Percentiles rank a stretch among this genome's conserved stretches.
Conservation (phyloP, 2,797 vertebrate species). For the Anabacerthia variegaticeps region DNA sequence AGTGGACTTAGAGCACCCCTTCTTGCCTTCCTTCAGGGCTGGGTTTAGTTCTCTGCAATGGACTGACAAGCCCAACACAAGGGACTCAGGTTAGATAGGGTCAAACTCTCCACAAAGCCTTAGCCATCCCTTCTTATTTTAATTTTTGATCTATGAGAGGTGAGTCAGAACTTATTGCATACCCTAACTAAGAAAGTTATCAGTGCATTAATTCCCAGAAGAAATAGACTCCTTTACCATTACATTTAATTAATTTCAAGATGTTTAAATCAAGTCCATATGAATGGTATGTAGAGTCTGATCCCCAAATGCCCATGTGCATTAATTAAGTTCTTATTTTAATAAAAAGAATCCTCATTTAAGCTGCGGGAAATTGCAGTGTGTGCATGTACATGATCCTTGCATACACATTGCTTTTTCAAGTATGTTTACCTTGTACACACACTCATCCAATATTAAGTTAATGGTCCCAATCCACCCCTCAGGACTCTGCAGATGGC, state of each 20-base stretch:
- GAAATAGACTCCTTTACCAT: not conserved
- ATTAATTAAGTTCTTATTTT: slow-evolving; percentile 62
- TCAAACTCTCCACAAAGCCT: not conserved
- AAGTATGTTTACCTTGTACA: not conserved
- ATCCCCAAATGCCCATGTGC: slow-evolving; percentile 36
- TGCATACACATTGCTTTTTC: not conserved
- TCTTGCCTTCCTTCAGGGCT: not conserved
- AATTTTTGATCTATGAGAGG: not conserved
- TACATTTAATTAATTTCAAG: slow-evolving; percentile 34
- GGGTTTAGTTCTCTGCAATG: not conserved
- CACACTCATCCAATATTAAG: slow-evolving; percentile 30
- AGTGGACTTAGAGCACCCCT: not conserved
- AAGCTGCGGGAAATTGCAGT: slow-evolving; percentile 42
- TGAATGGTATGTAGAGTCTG: not conserved
- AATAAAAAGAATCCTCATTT: slow-evolving; percentile 44
- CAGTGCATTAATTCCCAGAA: not conserved
- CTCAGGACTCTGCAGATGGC: not conserved
- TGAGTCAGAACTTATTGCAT: not conserved
- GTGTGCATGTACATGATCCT: not conserved
- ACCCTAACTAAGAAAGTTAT: not conserved
- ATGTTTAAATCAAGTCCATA: slow-evolving; percentile 39
- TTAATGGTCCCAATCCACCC: not conserved
- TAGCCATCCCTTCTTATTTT: not conserved
- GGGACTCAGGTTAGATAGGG: not conserved
- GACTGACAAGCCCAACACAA: not conserved